A percentile compares a stretch with the other conserved stretches of the same genome.
These are phyloP conservation scores for Calliphora vomitoria DNA, from an alignment of 2,888 invertebrate genomes.

Conservation along the genomic window DNA sequence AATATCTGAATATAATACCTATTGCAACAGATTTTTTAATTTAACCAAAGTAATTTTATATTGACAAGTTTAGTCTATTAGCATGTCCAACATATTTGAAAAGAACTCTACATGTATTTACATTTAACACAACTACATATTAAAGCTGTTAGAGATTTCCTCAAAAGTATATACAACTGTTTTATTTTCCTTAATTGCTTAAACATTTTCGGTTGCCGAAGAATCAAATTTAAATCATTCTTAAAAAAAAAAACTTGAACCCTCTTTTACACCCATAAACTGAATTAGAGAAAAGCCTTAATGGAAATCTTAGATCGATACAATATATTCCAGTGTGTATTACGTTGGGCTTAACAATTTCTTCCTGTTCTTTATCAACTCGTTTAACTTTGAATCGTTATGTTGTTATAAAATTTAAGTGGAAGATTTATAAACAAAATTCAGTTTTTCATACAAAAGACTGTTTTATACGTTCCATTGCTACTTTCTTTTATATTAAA, in stretches of 20 bases:
- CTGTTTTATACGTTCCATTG: not conserved
- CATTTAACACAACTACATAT: too few species aligned
- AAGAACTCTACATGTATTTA: too few species aligned
- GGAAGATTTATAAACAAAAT: not conserved
- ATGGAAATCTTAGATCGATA: not conserved
- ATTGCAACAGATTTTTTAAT: too few species aligned
- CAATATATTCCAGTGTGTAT: not conserved
- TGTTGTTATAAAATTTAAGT: slow-evolving; percentile 46
- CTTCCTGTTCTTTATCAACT: not conserved
- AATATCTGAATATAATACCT: too few species aligned
- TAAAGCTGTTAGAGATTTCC: too few species aligned
- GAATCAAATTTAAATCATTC: not conserved
- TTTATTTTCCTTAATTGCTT: too few species aligned
- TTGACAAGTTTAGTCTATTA: too few species aligned
- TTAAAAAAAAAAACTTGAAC: not conserved
- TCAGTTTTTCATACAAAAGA: not conserved
- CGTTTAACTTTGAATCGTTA: slow-evolving; percentile 26
- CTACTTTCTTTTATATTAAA: slow-evolving; percentile 28
- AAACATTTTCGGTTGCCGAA: not conserved
- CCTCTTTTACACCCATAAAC: not conserved
- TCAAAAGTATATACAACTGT: too few species aligned
- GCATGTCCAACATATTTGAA: too few species aligned
- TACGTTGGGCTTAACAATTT: not conserved
- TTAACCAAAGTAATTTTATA: too few species aligned
- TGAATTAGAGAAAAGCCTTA: not conserved